Percentiles rank a stretch among this genome's conserved stretches.
Evolutionary conservation across 2,797 vertebrate genomes (phyloP).

Genomic region (Gephyroberyx darwinii): DNA sequence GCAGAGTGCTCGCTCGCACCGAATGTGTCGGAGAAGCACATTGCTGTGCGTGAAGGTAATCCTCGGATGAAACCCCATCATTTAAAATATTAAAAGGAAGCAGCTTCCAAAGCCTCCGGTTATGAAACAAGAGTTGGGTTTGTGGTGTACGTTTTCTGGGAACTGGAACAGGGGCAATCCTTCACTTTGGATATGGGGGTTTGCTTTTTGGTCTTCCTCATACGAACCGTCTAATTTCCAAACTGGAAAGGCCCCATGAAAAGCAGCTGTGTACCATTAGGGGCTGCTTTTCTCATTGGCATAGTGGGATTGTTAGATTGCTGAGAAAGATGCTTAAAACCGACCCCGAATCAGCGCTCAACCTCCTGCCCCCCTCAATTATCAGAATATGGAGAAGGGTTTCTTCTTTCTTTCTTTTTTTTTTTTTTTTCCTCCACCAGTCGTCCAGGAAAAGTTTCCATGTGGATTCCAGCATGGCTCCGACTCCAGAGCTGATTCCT

Average conservation of each 20-base stretch:
- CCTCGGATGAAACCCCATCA: background rate
- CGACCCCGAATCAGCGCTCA: conserved; percentile 59
- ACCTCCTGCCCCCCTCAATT: conserved; percentile 62
- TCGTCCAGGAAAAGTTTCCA: conserved; percentile 74
- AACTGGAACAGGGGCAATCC: conserved; percentile 53
- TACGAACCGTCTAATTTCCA: conserved; percentile 69
- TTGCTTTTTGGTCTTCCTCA: conserved; percentile 49
- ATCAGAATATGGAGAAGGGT: conserved; percentile 53
- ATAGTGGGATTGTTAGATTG: conserved; percentile 61
- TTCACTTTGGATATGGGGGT: conserved; percentile 43
- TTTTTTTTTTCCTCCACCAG: conserved; percentile 36
- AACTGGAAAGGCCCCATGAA: conserved; percentile 62
- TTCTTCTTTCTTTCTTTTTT: conserved; percentile 3
- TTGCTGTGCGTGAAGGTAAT: conserved; percentile 17
- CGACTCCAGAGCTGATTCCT: conserved; percentile 50
- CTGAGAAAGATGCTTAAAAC: conserved; percentile 61
- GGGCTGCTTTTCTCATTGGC: conserved; percentile 61
- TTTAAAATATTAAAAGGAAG: conserved; percentile 37
- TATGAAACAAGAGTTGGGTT: conserved; percentile 41
- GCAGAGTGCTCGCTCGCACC: background rate
- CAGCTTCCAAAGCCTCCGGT: conserved; percentile 47
- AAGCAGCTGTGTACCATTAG: conserved; percentile 80
- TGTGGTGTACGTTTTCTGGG: conserved; percentile 66
- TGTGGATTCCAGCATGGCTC: conserved; percentile 62
- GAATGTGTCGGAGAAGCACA: conserved; percentile 1